Evolutionary conservation across 1,140 invertebrate genomes (phyloP), one percentile per base, ranked within the genome.

Genomic region (Halictus rubicundus): DNA sequence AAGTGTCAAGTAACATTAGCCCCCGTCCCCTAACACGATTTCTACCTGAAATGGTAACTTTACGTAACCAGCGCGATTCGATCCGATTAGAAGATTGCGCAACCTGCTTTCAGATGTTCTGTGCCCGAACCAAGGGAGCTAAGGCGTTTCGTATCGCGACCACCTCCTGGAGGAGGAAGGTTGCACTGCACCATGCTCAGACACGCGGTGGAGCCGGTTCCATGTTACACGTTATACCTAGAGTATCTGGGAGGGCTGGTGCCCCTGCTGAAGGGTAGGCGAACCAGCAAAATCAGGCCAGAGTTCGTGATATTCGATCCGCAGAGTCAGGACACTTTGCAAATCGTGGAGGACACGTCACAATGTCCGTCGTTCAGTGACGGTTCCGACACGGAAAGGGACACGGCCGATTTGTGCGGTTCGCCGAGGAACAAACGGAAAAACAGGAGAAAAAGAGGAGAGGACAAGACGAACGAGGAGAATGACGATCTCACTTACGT

Each of bases 291-390:
- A 94, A 97, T 99, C 66, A 94, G 98, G 65, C 99, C 99, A 0
- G 99, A 99, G 92, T 99, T 99, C 93, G 97, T 99, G 46, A 99
- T 99, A 86, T 99, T 97, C 90, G 97, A 99, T 94, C 98, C 98
- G 1, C 97, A 98, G 92, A 95, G 68, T 74, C 90, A 90, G 68
- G 91, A 92, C 39, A 88, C 87, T 39, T 79, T 90, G 19, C 89
- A 88, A 25, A 82, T 90, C 19, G 76, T 88, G n/a, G 90, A 92
- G 69, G 91, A 89, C n/a, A 79, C 80, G 69, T 90, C 87, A 59
- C 91, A 92, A 64, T 92, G 81, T 60, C 90, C 90, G 25, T 91
- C 91, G 61, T 93, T 90, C 82, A 93, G 92, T 54, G 96, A 96
- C 87, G 96, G 96, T 37, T 97, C 97, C 0, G 97, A 98, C 81